Conservation (phyloP, 2,113 vertebrate genomes). For the Hippocampus abdominalis region DNA sequence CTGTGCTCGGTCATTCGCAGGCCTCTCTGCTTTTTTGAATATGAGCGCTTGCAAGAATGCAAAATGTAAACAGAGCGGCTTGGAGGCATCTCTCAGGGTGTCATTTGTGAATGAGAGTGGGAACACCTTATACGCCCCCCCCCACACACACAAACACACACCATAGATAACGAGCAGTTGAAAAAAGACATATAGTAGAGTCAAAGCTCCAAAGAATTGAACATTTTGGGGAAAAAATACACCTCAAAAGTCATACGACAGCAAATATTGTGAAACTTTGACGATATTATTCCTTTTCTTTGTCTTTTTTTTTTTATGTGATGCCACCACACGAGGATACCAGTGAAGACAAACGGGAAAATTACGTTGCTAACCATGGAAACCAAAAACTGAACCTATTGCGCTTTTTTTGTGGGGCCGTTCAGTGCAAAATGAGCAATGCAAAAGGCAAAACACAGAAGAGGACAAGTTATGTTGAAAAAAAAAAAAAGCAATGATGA, state of each 20-base stretch:
- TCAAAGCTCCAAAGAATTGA: background rate
- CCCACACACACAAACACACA: conserved; percentile 1
- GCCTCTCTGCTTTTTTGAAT: conserved; percentile 78
- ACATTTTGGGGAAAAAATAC: background rate
- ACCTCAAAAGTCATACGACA: background rate
- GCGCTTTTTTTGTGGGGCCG: background rate
- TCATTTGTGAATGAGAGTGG: conserved; percentile 70
- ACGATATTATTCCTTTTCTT: background rate
- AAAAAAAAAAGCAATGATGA: background rate
- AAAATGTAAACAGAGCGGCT: conserved; percentile 74
- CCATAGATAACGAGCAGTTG: background rate
- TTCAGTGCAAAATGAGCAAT: background rate
- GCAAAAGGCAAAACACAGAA: background rate
- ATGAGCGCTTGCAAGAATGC: conserved; percentile 74
- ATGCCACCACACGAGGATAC: background rate
- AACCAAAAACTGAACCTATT: background rate
- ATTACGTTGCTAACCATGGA: background rate
- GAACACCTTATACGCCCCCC: conserved; percentile 23
- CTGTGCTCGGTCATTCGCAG: conserved; percentile 69
- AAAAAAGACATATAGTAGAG: conserved; percentile 11
- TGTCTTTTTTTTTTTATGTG: background rate
- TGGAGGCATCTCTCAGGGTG: conserved; percentile 70
- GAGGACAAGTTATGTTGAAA: background rate
- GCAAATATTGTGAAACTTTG: background rate
- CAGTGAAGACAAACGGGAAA: background rate